Evolutionary conservation across 2,888 invertebrate genomes (phyloP).

Genomic region (Laspeyria flexula): DNA sequence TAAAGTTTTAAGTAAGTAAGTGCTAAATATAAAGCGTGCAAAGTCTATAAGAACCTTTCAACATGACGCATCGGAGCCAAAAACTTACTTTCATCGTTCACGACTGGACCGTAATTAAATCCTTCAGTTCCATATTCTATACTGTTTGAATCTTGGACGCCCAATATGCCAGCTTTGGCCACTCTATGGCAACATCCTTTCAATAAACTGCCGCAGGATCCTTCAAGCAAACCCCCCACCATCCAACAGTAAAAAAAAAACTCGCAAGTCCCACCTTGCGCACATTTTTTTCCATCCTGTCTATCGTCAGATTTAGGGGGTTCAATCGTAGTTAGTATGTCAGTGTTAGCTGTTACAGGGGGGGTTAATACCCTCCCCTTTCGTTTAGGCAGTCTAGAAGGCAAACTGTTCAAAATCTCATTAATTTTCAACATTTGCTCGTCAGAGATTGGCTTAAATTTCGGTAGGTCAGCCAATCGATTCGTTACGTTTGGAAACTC

Average conservation of each 20-base stretch:
- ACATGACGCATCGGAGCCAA: slow-evolving; percentile 56
- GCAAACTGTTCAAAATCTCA: slow-evolving; percentile 68
- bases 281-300: slow-evolving; percentile 85
- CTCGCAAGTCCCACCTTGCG: slow-evolving; percentile 93
- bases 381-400: slow-evolving; percentile 50
- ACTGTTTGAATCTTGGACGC: slow-evolving; percentile 88
- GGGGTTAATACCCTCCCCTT: slow-evolving; percentile 60
- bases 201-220: slow-evolving; percentile 92
- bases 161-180: slow-evolving; percentile 88
- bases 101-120: slow-evolving; percentile 90
- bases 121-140: slow-evolving; percentile 88
- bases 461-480: slow-evolving; percentile 59
- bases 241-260: slow-evolving; percentile 97
- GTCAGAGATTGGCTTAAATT: slow-evolving; percentile 78
- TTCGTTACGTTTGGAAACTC: slow-evolving; percentile 64
- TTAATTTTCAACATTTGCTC: slow-evolving; percentile 73
- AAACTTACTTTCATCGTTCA: slow-evolving; percentile 92
- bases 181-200: slow-evolving; percentile 95
- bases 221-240: slow-evolving; percentile 94
- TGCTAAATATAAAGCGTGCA: slow-evolving; percentile 40
- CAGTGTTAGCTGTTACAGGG: slow-evolving; percentile 4
- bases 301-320: slow-evolving; percentile 42
- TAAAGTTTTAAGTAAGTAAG: slow-evolving; percentile 19
- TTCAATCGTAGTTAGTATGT: slow-evolving; percentile 25
- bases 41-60: slow-evolving; percentile 25